These are phyloP conservation scores for Poicephalus meyeri DNA, from an alignment of 2,113 vertebrate species.

Conservation along the genomic window DNA sequence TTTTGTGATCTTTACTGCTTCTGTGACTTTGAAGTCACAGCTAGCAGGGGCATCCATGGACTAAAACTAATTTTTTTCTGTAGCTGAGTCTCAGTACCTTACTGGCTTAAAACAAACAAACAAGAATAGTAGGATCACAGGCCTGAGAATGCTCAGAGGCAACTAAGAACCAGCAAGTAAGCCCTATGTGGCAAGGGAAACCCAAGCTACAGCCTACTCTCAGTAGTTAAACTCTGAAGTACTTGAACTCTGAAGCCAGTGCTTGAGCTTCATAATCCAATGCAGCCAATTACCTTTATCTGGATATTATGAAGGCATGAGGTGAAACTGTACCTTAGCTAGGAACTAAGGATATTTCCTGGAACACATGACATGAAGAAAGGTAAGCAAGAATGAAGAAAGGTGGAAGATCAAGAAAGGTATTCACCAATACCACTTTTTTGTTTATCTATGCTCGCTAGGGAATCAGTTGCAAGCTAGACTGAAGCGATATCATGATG, in stretches of 20 bases:
- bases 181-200: not conserved
- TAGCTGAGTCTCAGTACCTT: not conserved
- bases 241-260: not conserved
- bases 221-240: not conserved
- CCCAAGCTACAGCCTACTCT: not conserved
- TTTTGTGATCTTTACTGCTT: not conserved
- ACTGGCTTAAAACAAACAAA: not conserved
- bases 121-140: not conserved
- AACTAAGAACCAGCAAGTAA: not conserved
- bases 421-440: not conserved
- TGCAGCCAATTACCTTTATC: not conserved
- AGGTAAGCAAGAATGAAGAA: not conserved
- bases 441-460: not conserved
- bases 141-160: not conserved
- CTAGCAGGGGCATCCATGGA: accelerated
- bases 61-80: not conserved
- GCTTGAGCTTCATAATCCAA: not conserved
- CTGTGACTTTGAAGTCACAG: not conserved
- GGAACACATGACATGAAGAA: not conserved
- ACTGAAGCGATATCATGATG: not conserved
- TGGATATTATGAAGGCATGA: not conserved
- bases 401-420: not conserved
- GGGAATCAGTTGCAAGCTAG: not conserved
- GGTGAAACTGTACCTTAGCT: not conserved
- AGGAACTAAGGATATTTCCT: not conserved